phyloP scores from a whole-genome alignment of 2,797 vertebrate genomes.

The Urosaurus nigricauda region DNA sequence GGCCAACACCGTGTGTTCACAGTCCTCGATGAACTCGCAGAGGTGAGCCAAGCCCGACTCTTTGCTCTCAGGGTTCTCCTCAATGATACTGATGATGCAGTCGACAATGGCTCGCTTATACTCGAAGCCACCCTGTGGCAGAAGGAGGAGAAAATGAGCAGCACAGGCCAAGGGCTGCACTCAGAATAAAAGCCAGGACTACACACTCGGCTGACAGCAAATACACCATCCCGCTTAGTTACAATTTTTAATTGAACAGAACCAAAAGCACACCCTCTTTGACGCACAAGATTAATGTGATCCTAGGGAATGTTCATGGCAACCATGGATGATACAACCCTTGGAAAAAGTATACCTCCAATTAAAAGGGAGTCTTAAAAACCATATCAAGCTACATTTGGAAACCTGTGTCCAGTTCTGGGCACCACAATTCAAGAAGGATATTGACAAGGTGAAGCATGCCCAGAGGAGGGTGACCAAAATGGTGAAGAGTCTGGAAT shows the following conservation, averaged over 20 bases:
- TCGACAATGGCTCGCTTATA: conserved; percentile 99
- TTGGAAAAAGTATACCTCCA: no score
- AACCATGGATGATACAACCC: neutral
- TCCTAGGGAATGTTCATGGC: no score
- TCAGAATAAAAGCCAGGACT: neutral
- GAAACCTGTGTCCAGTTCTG: no score
- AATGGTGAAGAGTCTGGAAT: no score
- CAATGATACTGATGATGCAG: conserved; percentile 96
- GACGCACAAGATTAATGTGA: no score
- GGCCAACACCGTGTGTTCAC: conserved; percentile 96
- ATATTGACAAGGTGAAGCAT: no score
- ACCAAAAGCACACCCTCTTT: neutral
- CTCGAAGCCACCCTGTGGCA: conserved; percentile 94
- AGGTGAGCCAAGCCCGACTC: conserved; percentile 96
- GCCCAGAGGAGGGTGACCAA: no score
- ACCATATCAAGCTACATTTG: no score
- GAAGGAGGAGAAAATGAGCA: neutral
- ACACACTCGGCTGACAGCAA: no score
- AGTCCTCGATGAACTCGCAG: conserved; percentile 99
- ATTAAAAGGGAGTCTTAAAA: neutral
- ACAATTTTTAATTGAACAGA: neutral
- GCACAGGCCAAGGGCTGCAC: neutral
- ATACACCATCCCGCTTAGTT: neutral
- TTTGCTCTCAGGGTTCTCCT: conserved; percentile 97
- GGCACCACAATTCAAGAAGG: no score